Conservation (phyloP, 2,113 vertebrate species). For the Terrapene triunguis region DNA sequence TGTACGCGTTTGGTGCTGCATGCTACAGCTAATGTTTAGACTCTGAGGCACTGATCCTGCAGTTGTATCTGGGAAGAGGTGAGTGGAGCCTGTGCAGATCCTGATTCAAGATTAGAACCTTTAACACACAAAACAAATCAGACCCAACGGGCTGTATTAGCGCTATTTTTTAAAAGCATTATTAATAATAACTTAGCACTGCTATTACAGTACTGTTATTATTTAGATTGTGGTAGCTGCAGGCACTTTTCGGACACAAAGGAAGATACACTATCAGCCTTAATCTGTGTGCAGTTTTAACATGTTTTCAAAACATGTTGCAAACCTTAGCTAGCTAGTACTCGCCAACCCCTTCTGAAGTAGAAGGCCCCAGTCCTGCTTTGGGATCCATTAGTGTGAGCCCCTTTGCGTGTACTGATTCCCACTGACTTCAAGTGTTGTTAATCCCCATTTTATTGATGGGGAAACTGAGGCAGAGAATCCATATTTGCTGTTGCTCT, state of each 20-base stretch:
- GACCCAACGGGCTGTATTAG: background rate
- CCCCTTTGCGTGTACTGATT: background rate
- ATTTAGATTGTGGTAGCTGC: background rate
- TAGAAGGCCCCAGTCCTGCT: background rate
- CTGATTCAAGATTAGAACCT: background rate
- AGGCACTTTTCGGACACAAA: background rate
- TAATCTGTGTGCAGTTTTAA: background rate
- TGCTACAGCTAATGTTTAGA: background rate
- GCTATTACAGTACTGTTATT: background rate
- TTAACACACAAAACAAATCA: background rate
- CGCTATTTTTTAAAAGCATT: background rate
- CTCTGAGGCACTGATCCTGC: background rate
- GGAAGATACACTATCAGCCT: background rate
- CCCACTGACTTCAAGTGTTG: background rate
- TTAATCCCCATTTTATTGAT: background rate
- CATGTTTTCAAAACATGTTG: background rate
- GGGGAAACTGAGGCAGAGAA: constrained; percentile 53
- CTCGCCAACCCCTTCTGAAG: background rate
- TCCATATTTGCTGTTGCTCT: background rate
- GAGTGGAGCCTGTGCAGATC: background rate
- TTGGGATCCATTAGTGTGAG: background rate
- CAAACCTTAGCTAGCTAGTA: background rate
- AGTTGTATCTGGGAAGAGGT: background rate
- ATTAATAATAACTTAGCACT: background rate
- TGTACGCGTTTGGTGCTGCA: background rate